Conservation (phyloP, 2,797 vertebrate genomes). For the Scyliorhinus canicula region DNA sequence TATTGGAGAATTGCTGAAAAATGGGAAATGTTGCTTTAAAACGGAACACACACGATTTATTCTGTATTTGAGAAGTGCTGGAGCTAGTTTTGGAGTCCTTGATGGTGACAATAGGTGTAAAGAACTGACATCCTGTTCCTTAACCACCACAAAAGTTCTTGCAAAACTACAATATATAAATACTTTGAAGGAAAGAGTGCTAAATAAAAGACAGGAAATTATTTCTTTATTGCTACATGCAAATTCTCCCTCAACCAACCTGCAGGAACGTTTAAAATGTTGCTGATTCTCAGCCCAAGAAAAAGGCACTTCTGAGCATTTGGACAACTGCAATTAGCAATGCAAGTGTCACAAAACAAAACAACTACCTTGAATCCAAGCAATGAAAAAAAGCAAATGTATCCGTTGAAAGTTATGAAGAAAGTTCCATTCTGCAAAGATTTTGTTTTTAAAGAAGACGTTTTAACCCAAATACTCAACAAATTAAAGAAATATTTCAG, state of each 20-base stretch:
- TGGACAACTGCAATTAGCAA: background rate
- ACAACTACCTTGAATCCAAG: too few relatives aligned
- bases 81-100: background rate
- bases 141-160: background rate
- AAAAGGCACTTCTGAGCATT: too few relatives aligned
- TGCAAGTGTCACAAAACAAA: background rate
- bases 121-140: conserved; percentile 9
- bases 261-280: background rate
- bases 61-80: background rate
- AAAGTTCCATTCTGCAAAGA: background rate
- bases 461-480: background rate
- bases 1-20: background rate
- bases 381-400: background rate
- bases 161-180: conserved; percentile 29
- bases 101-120: background rate
- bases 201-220: conserved; percentile 21
- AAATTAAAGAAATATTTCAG: background rate
- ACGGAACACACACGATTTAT: background rate
- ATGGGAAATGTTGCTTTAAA: background rate
- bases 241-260: conserved; percentile 16
- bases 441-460: background rate
- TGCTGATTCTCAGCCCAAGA: background rate
- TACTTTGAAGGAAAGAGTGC: background rate
- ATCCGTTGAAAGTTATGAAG: background rate
- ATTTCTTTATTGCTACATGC: background rate